These are phyloP conservation scores for Pipa parva DNA, from an alignment of 2,113 vertebrate species.

Conservation along the genomic window DNA sequence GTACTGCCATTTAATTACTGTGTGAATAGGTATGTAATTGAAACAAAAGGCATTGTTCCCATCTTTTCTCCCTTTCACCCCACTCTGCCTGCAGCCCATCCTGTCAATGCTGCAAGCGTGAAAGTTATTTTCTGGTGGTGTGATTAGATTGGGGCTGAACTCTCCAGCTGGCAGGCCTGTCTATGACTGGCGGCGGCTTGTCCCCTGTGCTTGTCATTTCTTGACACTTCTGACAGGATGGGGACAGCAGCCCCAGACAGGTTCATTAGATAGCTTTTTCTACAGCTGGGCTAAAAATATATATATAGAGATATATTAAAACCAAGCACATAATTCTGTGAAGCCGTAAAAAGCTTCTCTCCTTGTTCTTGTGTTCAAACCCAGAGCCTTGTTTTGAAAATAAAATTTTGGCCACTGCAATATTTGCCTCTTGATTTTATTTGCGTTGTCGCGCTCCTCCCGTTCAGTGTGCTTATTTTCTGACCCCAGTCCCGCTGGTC, in stretches of 20 bases:
- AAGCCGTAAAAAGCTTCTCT: constrained; percentile 66
- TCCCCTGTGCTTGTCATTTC: constrained; percentile 96
- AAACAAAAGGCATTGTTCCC: constrained; percentile 80
- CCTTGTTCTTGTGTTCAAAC: constrained; percentile 76
- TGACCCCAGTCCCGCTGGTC: neutral
- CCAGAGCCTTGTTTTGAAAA: constrained; percentile 89
- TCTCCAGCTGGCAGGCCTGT: constrained; percentile 99
- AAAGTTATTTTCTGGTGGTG: constrained; percentile 87
- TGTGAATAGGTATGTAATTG: constrained; percentile 58
- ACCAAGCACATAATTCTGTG: constrained; percentile 76
- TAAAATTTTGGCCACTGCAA: constrained; percentile 78
- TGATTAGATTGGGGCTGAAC: constrained; percentile 99
- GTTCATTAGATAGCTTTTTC: constrained; percentile 99
- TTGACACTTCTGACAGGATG: constrained; percentile 99
- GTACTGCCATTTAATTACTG: constrained; percentile 63
- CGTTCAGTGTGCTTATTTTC: neutral
- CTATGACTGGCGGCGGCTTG: constrained; percentile 94
- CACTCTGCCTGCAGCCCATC: constrained; percentile 67
- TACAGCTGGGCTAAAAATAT: constrained; percentile 89
- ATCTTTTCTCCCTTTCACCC: constrained; percentile 37
- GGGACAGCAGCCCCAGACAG: constrained; percentile 98
- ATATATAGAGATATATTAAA: constrained; percentile 50
- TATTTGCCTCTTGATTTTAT: constrained; percentile 64
- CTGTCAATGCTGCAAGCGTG: constrained; percentile 83
- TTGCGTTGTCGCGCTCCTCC: neutral